A percentile compares a stretch with the other conserved stretches of the same genome.
Conservation (phyloP, 2,888 invertebrate species). For the Andrena camellia region DNA sequence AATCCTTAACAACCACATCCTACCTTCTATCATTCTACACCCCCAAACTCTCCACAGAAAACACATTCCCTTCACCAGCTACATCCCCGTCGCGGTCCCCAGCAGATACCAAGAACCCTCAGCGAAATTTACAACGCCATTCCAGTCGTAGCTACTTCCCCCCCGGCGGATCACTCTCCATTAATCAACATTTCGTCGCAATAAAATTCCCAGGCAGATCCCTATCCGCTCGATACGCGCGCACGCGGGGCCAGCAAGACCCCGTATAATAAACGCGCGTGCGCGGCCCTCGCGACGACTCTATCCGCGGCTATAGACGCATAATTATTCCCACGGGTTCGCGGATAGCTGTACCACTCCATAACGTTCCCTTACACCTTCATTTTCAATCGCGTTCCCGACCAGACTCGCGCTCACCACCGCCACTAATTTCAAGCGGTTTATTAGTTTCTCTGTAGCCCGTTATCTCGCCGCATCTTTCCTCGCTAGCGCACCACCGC, state of each 20-base stretch:
- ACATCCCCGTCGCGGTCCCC: too few relatives aligned
- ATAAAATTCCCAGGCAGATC: not conserved
- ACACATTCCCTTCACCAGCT: too few relatives aligned
- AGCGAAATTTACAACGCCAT: too few relatives aligned
- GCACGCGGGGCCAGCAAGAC: not conserved
- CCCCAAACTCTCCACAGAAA: too few relatives aligned
- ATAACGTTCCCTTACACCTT: conserved; percentile 60
- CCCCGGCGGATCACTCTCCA: too few relatives aligned
- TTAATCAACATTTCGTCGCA: not conserved
- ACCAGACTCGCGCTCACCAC: not conserved
- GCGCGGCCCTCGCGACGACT: conserved; percentile 52
- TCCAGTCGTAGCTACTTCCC: too few relatives aligned
- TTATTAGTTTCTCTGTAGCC: conserved; percentile 62
- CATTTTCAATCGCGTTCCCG: conserved; percentile 41
- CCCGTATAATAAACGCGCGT: conserved; percentile 47
- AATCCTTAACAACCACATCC: too few relatives aligned
- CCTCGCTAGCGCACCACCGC: conserved; percentile 11
- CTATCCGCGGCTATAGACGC: conserved; percentile 52
- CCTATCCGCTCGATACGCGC: not conserved
- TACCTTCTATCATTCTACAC: too few relatives aligned
- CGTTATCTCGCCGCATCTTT: conserved; percentile 60
- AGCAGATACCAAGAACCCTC: too few relatives aligned
- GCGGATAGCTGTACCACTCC: conserved; percentile 44
- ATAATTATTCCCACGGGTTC: conserved; percentile 58
- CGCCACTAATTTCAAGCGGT: conserved; percentile 57